These are phyloP conservation scores for Chymomyza procnemis DNA, from an alignment of 2,888 invertebrate genomes.

Conservation along the genomic window DNA sequence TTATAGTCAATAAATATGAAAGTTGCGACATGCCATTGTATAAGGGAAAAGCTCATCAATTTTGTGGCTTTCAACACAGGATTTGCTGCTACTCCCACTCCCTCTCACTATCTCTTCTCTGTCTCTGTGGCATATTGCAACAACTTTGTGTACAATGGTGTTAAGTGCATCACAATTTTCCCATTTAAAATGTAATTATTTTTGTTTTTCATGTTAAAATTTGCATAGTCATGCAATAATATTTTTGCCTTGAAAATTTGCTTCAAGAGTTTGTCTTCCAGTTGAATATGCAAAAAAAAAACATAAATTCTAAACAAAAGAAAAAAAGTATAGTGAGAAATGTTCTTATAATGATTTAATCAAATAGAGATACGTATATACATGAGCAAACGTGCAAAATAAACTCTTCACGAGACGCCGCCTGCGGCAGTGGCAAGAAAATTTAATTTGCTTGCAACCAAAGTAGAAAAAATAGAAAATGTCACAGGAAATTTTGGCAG, in stretches of 20 bases:
- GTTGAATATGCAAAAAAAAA: constrained; percentile 46
- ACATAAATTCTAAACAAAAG: constrained; percentile 27
- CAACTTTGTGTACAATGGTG: not conserved
- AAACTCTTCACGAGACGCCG: constrained; percentile 32
- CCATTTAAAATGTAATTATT: constrained; percentile 62
- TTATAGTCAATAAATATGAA: constrained; percentile 1
- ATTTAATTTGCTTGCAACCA: constrained; percentile 69
- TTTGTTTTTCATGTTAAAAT: constrained; percentile 37
- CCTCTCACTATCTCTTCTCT: no score
- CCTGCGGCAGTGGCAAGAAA: constrained; percentile 59
- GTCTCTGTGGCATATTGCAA: not conserved
- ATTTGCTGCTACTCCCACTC: no score
- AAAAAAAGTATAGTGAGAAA: constrained; percentile 38
- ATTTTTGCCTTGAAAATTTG: not conserved
- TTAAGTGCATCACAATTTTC: constrained; percentile 20
- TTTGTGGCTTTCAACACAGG: not conserved
- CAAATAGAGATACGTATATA: constrained; percentile 37
- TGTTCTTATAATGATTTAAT: constrained; percentile 54
- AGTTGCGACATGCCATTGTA: not conserved
- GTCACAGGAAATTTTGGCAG: not conserved
- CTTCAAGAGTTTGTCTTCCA: not conserved
- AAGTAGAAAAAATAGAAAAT: not conserved
- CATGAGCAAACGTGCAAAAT: constrained; percentile 15
- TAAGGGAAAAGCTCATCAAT: not conserved
- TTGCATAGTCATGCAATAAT: constrained; percentile 3